These are phyloP conservation scores for Semaprochilodus insignis DNA, from an alignment of 2,797 vertebrate species.

Conservation along the genomic window DNA sequence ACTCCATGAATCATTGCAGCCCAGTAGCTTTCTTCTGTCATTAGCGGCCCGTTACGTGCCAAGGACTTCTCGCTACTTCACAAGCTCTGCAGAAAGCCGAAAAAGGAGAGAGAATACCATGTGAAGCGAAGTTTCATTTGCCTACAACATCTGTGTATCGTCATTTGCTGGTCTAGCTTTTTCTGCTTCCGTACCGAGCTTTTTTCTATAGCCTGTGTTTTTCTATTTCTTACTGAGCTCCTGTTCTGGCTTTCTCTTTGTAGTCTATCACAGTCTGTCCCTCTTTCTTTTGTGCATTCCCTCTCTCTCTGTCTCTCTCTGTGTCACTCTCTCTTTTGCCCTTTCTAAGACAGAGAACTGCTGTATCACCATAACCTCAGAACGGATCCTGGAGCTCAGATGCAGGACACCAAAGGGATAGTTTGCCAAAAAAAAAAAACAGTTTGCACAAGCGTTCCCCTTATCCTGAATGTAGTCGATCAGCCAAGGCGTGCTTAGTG, in stretches of 20 bases:
- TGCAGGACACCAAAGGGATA: background rate
- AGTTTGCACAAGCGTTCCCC: background rate
- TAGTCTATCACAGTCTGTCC: background rate
- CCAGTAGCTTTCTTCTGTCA: conserved; percentile 44
- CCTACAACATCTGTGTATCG: conserved; percentile 10
- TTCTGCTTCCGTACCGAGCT: background rate
- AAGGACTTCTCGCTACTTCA: conserved; percentile 55
- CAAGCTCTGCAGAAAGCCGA: conserved; percentile 25
- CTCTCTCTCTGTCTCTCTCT: background rate
- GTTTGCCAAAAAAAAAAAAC: background rate
- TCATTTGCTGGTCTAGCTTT: conserved; percentile 10
- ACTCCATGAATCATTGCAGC: conserved; percentile 39
- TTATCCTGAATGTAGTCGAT: background rate
- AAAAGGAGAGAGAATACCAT: conserved; percentile 8
- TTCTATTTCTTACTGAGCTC: background rate
- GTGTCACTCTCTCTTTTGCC: background rate
- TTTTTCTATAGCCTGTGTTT: background rate
- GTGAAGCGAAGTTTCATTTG: conserved; percentile 49
- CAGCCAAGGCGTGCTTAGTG: background rate
- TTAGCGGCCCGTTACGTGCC: conserved; percentile 47
- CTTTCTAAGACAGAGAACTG: background rate
- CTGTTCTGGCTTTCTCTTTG: background rate
- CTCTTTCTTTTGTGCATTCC: background rate
- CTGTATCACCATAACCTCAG: conserved; percentile 11
- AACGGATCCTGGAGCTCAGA: conserved; percentile 25